Conservation (phyloP, 2,113 vertebrate genomes). For the Aix galericulata region DNA sequence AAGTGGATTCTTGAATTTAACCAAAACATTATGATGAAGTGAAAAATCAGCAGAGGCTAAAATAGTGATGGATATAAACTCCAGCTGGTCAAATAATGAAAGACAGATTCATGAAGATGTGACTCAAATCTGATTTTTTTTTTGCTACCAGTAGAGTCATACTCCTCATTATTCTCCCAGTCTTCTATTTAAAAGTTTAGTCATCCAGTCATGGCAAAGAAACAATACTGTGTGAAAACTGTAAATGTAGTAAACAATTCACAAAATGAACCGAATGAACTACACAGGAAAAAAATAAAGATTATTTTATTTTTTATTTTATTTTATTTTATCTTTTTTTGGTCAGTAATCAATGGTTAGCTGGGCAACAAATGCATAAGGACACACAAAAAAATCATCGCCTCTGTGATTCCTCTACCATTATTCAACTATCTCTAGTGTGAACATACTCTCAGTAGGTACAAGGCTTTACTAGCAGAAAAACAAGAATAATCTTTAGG, state of each 20-base stretch:
- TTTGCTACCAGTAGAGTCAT: constrained; percentile 31
- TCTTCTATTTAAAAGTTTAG: constrained; percentile 28
- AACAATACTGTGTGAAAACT: not conserved
- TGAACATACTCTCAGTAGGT: not conserved
- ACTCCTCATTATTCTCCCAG: constrained; percentile 7
- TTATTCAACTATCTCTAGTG: not conserved
- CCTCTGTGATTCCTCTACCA: not conserved
- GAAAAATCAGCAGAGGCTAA: constrained; percentile 68
- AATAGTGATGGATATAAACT: constrained; percentile 67
- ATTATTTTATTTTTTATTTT: not conserved
- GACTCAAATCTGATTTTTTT: constrained; percentile 40
- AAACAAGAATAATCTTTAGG: not conserved
- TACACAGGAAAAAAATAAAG: not conserved
- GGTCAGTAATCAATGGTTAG: not conserved
- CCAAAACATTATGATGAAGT: constrained; percentile 70
- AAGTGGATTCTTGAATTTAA: constrained; percentile 66
- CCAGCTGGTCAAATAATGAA: constrained; percentile 71
- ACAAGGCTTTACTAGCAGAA: not conserved
- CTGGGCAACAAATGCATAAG: not conserved
- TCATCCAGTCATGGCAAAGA: not conserved
- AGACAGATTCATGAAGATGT: constrained; percentile 60
- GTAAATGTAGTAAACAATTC: not conserved
- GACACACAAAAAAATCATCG: not conserved
- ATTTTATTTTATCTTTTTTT: not conserved
- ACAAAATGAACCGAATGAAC: not conserved